phyloP scores from a whole-genome alignment of 1,140 invertebrate species.

The Odontomachus brunneus region DNA sequence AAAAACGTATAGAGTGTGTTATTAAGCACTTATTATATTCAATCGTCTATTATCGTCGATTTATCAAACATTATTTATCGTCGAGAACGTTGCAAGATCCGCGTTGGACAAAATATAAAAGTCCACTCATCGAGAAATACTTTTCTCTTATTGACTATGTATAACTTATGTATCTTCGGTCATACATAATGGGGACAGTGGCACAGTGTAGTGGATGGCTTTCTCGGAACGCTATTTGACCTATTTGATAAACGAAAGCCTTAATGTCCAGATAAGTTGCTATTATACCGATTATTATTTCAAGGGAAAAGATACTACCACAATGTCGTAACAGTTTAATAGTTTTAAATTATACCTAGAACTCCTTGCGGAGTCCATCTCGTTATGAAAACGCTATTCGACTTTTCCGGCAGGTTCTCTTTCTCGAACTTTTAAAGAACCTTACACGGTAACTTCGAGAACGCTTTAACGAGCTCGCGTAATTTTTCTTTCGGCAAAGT shows the following conservation, averaged over 20 bases:
- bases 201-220: constrained; percentile 81
- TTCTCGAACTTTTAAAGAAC: not conserved
- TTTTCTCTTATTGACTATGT: constrained; percentile 57
- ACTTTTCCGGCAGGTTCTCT: not conserved
- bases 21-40: not conserved
- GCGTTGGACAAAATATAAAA: constrained; percentile 42
- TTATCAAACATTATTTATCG: constrained; percentile 57
- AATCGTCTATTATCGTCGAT: not conserved
- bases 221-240: constrained; percentile 83
- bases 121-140: constrained; percentile 62
- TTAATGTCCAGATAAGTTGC: constrained; percentile 80
- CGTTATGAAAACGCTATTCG: constrained; percentile 76
- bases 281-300: constrained; percentile 22
- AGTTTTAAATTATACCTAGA: constrained; percentile 64
- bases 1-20: no score
- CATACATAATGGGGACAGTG: constrained; percentile 81
- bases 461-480: constrained; percentile 84
- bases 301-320: not conserved
- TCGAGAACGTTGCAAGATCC: constrained; percentile 51
- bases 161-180: constrained; percentile 74
- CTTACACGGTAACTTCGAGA: constrained; percentile 77
- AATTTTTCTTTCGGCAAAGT: constrained; percentile 68
- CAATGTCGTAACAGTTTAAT: no score
- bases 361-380: constrained; percentile 81
- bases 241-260: constrained; percentile 85